Evolutionary conservation across 2,888 invertebrate genomes (phyloP).

Genomic region (Acrobasis suavella): DNA sequence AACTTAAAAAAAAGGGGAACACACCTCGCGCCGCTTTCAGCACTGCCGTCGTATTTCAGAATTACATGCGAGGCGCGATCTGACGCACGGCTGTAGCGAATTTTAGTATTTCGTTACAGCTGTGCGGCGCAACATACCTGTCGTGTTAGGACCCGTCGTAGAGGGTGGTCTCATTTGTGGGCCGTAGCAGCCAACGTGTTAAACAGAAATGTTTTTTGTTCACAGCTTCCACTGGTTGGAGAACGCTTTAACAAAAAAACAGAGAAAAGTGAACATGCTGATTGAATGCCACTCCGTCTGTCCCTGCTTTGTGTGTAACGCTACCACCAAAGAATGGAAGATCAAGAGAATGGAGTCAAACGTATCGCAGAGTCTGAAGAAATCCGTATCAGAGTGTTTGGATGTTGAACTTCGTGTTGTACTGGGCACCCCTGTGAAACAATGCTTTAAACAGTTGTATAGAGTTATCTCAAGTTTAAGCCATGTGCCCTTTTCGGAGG

Average conservation of each 20-base stretch:
- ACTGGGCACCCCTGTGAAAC: not conserved
- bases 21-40: too few species aligned
- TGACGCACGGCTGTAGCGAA: too few species aligned
- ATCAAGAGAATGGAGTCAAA: not conserved
- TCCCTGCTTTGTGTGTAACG: constrained; percentile 7
- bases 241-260: not conserved
- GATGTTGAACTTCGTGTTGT: not conserved
- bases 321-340: not conserved
- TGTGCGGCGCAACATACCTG: too few species aligned
- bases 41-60: too few species aligned
- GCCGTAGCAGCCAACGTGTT: too few species aligned
- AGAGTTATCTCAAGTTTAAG: not conserved
- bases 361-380: not conserved
- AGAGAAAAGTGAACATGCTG: not conserved
- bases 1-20: too few species aligned
- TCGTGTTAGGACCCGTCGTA: too few species aligned
- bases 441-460: not conserved
- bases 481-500: constrained; percentile 4
- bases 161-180: too few species aligned
- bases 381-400: not conserved
- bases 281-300: not conserved
- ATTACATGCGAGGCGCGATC: too few species aligned
- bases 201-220: not conserved
- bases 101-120: too few species aligned
- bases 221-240: constrained; percentile 12